A percentile compares a stretch with the other conserved stretches of the same genome.
Evolutionary conservation across 2,888 invertebrate genomes (phyloP).

Genomic region (Rotaria magnacalcarata): DNA sequence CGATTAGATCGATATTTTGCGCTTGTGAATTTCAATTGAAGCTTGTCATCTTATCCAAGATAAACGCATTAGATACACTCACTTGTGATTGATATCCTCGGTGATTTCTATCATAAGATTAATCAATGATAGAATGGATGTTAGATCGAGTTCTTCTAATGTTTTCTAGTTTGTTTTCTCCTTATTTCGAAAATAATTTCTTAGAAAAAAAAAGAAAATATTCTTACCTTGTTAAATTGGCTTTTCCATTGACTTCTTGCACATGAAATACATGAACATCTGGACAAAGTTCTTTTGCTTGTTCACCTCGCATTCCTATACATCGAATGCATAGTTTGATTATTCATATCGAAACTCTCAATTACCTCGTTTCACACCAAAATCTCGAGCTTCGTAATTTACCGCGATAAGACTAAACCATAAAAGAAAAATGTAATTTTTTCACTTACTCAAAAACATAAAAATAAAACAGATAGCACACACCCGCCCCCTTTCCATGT

Average conservation of each 20-base stretch:
- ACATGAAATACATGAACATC: conserved; percentile 77
- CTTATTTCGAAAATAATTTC: too few species aligned
- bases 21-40: too few species aligned
- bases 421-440: not conserved
- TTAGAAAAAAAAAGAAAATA: too few species aligned
- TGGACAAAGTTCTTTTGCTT: conserved; percentile 82
- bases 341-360: not conserved
- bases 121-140: too few species aligned
- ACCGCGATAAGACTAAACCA: conserved; percentile 82
- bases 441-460: not conserved
- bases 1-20: too few species aligned
- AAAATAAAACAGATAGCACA: conserved; percentile 50
- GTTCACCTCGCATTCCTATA: conserved; percentile 77
- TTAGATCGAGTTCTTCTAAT: too few species aligned
- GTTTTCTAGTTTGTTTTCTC: too few species aligned
- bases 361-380: conserved; percentile 72
- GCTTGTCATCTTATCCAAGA: too few species aligned
- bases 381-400: conserved; percentile 85
- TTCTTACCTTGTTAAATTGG: conserved; percentile 78
- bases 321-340: not conserved
- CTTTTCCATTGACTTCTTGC: conserved; percentile 81
- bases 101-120: too few species aligned
- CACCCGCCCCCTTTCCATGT: conserved; percentile 88
- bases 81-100: too few species aligned
- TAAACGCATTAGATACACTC: too few species aligned